Conservation (phyloP, 2,888 invertebrate genomes). For the Hypomecis punctinalis region DNA sequence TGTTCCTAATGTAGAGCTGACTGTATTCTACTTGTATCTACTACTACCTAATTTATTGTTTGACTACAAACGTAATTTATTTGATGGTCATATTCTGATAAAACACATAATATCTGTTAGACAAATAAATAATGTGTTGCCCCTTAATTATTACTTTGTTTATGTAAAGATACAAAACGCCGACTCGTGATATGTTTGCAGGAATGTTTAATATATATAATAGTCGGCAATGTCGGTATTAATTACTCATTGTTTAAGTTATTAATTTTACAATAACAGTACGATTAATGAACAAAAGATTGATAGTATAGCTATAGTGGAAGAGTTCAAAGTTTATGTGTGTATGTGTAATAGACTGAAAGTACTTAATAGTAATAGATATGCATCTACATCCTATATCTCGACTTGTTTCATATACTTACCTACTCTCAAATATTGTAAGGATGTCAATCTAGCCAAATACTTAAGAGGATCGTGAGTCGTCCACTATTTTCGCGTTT, state of each 20-base stretch:
- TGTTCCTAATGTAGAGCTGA: no score
- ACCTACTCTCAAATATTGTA: no score
- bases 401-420: no score
- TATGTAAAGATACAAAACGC: slow-evolving; percentile 35
- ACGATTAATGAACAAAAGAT: slow-evolving; percentile 10
- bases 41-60: no score
- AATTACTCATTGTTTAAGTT: slow-evolving; percentile 17
- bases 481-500: no score
- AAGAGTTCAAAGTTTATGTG: slow-evolving; percentile 14
- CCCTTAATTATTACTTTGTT: slow-evolving; percentile 37
- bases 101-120: background rate
- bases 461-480: no score
- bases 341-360: background rate
- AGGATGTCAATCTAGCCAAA: no score
- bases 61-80: background rate
- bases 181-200: slow-evolving; percentile 15
- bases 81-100: background rate
- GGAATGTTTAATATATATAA: no score
- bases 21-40: no score
- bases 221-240: slow-evolving; percentile 16
- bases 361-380: no score
- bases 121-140: background rate
- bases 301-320: slow-evolving; percentile 1
- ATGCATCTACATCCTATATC: background rate
- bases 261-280: slow-evolving; percentile 22